Evolutionary conservation across 1,140 invertebrate species (phyloP), one percentile per base, ranked within the genome.

Genomic region (Drosophila sechellia): DNA sequence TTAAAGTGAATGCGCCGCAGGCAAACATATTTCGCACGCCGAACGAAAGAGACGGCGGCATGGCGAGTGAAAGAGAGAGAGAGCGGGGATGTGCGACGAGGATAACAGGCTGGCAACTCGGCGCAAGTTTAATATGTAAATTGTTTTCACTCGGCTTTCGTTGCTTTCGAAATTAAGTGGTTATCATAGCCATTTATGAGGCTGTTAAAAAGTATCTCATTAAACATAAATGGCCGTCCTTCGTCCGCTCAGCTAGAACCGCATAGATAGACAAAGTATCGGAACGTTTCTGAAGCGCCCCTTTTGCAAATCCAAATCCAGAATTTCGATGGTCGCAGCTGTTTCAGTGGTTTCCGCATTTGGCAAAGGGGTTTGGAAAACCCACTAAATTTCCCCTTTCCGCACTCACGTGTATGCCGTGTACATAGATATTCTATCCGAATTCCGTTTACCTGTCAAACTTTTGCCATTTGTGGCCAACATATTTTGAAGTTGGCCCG

Each of bases 151-250:
- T 84, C 63, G 56, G 58, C 37, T 43, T 39, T 37, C 68, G 66
- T 49, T 73, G 58, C 66, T 68, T 73, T 90, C 81, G 80, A 80
- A 86, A 87, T 90, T 90, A 90, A 90, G 87, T 90, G 87, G 87
- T 90, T 90, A 90, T 90, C 87, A 90, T 90, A 90, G 87, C 87
- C 87, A 90, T 90, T 90, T 90, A 90, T 90, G 86, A 83, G 87
- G 83, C 83, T 90, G 89, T 90, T 89, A 84, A 90, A 90, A 90
- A 90, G 84, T 84, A 80, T 90, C 87, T 86, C 81, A 89, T 89
- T 89, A 89, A 89, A 89, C 85, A 90, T 90, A 77, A 81, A 81
- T 81, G 79, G 53, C 60, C 60, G 64, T 45, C 56, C 66, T 48
- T 52, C 60, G 64, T 45, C 56, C 59, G 55, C 49, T 66, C 46